Evolutionary conservation across 2,797 vertebrate genomes (phyloP), one percentile per base, ranked within the genome.

Genomic region (Micropoecilia bifurca): DNA sequence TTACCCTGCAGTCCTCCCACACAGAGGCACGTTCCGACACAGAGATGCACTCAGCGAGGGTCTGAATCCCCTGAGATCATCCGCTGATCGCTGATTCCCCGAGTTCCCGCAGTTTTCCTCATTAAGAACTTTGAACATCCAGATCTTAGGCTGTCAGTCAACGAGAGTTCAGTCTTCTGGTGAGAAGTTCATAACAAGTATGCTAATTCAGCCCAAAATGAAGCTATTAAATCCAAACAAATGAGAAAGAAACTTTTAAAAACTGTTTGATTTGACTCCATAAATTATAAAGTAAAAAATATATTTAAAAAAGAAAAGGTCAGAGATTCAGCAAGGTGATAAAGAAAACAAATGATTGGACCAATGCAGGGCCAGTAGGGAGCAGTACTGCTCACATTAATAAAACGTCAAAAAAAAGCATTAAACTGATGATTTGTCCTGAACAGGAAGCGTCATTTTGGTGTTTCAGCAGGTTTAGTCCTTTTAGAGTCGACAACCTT

Each of bases 1-100:
- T 80, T 73, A 7, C 41, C 75, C 83, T 74, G 48, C 61, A 73
- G 57, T 50, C 76, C 94, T 80, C 92, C 91, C 91, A 93, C 94
- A 61, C 90, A 88, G 59, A 82, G 47, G 78, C 89, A 74, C 72
- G 28, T 45, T 28, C 5, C 6, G 63, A 77, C 81, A 41, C 43
- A 73, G 83, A 80, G 69, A 81, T 74, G 73, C 28, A 9, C 48
- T 33, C 85, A 76, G 87, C 77, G 66, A 75, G 48, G 80, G 33
- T 79, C 47, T 80, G 1, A 83, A 80, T 71, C 61, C 55, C 48
- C 28, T 0, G 39, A 92, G 92, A 88, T 92, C 89, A 75, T 53
- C 73, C 10, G 71, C 84, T 88, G 86, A 91, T 89, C 83, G 84
- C 81, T 74, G 68, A 85, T 50, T 84, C 74, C 9, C 78, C 76